Conservation (phyloP, 1,140 invertebrate genomes). For the Rhysida immarginata region DNA sequence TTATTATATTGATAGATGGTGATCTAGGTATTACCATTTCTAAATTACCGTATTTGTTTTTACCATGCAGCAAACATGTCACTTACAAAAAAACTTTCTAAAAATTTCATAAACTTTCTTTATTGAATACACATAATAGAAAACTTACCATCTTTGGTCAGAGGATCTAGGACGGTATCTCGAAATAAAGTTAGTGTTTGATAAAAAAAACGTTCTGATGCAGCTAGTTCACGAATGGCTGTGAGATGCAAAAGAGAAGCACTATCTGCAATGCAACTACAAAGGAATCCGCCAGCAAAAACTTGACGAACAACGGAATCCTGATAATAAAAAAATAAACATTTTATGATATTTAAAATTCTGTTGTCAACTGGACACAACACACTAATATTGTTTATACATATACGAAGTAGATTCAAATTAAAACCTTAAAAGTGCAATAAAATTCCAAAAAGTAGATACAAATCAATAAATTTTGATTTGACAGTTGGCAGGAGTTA, state of each 20-base stretch:
- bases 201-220: slow-evolving; percentile 1
- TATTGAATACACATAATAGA: no score
- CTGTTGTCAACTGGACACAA: no score
- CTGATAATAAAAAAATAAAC: slow-evolving; percentile 16
- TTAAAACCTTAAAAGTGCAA: no score
- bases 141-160: not conserved
- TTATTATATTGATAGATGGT: no score
- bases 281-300: slow-evolving; percentile 23
- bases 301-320: slow-evolving; percentile 19
- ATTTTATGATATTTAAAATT: not conserved
- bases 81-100: not conserved
- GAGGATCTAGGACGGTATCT: not conserved
- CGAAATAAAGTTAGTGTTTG: not conserved
- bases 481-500: no score
- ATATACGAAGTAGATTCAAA: no score
- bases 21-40: no score
- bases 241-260: not conserved
- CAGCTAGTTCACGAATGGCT: not conserved
- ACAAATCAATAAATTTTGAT: no score
- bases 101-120: not conserved
- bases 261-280: slow-evolving; percentile 17
- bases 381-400: no score
- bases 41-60: no score
- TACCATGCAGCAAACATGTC: no score
- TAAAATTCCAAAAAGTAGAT: no score